Evolutionary conservation across 2,113 vertebrate species (phyloP), one percentile per base, ranked within the genome.

Genomic region (Microcebus murinus): DNA sequence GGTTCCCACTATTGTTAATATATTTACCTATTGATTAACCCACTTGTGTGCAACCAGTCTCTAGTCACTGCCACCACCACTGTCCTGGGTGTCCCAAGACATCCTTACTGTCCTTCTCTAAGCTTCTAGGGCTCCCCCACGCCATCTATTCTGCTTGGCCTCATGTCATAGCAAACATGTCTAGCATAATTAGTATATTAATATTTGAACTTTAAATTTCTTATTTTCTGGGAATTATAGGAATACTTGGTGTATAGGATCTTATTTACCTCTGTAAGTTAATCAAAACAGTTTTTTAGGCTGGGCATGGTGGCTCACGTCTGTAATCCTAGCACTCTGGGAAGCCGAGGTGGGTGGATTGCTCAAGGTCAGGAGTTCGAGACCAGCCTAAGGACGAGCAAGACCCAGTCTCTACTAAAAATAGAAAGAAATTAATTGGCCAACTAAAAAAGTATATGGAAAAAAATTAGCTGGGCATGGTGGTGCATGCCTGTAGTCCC

Each of bases 181-280:
- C 2, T 39, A 29, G 48, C 70, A 85, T 13, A 68, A 15, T 29
- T 83, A 59, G 73, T 48, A 50, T 50, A 39, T 52, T 52, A 52
- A 52, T 52, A 52, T 80, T 59, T 20, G 17, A 61, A 50, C 6
- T 80, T 70, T 15, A n/a, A 31, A 59, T 85, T 92, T 9, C 15
- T 87, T 42, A 42, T 81, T 90, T 95, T 52, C 45, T 67, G 48
- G 57, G 45, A 92, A 85, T 80, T 92, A 48, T 34, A 85, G 39
- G 73, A 59, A 48, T 48, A 57, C 77, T 67, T 89, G 18, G 63
- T 50, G 74, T 86, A 52, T 8, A 65, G 31, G 25, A 55, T 31
- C 31, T 83, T 61, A 50, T 18, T 59, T 57, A 87, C 34, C 36
- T 65, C 61, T 67, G 17, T 71, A 83, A 77, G 42, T 1, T 73